Evolutionary conservation across 2,113 vertebrate species (phyloP), one percentile per base, ranked within the genome.

Genomic region (Pteruthius melanotis): DNA sequence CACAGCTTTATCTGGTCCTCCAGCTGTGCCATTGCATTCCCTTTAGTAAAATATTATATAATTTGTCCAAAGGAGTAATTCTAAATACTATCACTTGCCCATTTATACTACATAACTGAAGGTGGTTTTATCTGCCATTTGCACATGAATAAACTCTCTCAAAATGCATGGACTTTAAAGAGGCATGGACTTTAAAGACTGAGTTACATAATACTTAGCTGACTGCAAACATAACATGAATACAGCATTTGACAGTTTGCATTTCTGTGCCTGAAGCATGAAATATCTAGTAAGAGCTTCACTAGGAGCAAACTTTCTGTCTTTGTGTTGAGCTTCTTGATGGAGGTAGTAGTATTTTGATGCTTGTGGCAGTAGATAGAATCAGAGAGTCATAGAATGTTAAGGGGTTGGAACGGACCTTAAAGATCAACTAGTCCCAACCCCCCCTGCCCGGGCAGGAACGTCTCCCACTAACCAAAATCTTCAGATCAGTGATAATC

Each of bases 401-500:
- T 53, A 47, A 45, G 19, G 39, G 17, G 16, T 35, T 47, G 40
- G 9, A 54, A 54, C 1, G 1, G n/a, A 63, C 14, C 16, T 64
- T 28, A 49, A 31, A 56, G 9, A 30, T 42, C 76, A 42, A 15
- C 2, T 27, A 35, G 17, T 17, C 26, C 13, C 49, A 78, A 15
- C 1, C 0, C 4, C 3, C 5, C 3, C 15, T 7, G 2, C 28
- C 13, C 13, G n/a, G 20, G 10, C 7, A 27, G 22, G 5, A 15
- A 20, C 35, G 23, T 4, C 12, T 65, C 4, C 18, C 27, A 28
- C 31, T 50, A 77, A 76, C 3, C 15, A 68, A 71, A 68, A 57
- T 60, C 2, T 3, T 9, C 7, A 8, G 10, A 4, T 80, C 57
- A 40, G 15, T 31, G 35, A 35, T 19, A 28, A 59, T 50, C 6